phyloP scores from a whole-genome alignment of 2,113 vertebrate species.

The Grantiella picta region DNA sequence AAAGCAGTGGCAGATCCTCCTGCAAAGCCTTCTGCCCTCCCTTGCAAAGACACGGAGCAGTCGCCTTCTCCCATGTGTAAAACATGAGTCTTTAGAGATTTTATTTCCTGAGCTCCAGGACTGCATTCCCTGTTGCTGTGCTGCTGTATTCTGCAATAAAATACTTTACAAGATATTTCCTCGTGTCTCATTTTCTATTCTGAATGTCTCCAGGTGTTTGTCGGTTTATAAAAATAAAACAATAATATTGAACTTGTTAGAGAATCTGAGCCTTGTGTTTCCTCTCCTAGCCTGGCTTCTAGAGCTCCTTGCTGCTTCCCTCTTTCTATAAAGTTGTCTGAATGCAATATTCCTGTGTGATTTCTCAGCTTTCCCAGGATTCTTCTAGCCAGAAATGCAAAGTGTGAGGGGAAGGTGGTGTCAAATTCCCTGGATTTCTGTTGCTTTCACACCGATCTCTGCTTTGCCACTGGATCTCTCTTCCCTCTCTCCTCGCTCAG shows the following conservation, averaged over 20 bases:
- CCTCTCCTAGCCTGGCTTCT: background rate
- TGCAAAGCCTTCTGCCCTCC: background rate
- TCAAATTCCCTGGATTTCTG: background rate
- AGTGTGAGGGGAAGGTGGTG: background rate
- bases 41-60: background rate
- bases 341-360: background rate
- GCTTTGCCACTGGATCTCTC: background rate
- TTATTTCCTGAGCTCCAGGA: conserved; percentile 2
- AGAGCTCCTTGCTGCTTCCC: background rate
- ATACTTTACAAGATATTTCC: background rate
- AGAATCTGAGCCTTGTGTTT: background rate
- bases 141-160: background rate
- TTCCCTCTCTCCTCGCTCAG: background rate
- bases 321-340: background rate
- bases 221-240: background rate
- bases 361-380: background rate
- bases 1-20: background rate
- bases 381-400: background rate
- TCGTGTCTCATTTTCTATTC: background rate
- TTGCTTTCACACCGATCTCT: background rate
- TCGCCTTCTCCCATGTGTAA: background rate
- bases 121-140: background rate
- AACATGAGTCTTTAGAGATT: background rate
- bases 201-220: background rate
- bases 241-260: background rate